These are phyloP conservation scores for Drosophila takahashii DNA, from an alignment of 1,140 invertebrate genomes.

Conservation along the genomic window DNA sequence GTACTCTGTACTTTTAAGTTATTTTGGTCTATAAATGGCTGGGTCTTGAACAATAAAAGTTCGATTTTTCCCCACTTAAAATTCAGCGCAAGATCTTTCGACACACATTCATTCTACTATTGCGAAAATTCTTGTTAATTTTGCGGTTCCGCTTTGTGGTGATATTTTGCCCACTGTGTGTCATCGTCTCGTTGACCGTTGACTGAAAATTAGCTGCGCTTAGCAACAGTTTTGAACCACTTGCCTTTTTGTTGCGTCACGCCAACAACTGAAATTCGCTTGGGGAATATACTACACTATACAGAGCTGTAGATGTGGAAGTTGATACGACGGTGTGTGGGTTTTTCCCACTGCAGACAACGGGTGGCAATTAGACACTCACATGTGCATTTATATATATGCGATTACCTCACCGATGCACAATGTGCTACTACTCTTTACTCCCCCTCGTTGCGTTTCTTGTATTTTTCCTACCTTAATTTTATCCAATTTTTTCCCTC, in stretches of 20 bases:
- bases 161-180: constrained; percentile 48
- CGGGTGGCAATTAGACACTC: constrained; percentile 61
- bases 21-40: neutral
- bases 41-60: neutral
- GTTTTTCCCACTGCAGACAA: constrained; percentile 67
- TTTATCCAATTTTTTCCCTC: neutral
- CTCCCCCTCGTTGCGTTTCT: constrained; percentile 30
- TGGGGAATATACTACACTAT: constrained; percentile 3
- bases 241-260: constrained; percentile 56
- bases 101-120: constrained; percentile 18
- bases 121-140: constrained; percentile 16
- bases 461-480: constrained; percentile 4
- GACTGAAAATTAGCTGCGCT: constrained; percentile 74
- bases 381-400: constrained; percentile 54
- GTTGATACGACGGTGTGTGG: constrained; percentile 50
- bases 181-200: constrained; percentile 54
- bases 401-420: constrained; percentile 72
- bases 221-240: constrained; percentile 74
- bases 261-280: constrained; percentile 48
- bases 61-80: constrained; percentile 16
- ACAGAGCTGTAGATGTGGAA: constrained; percentile 23
- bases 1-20: neutral
- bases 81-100: constrained; percentile 17
- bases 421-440: constrained; percentile 19
- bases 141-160: constrained; percentile 20